These are phyloP conservation scores for Bufotes viridis DNA, from an alignment of 2,797 vertebrate genomes.

Conservation along the genomic window DNA sequence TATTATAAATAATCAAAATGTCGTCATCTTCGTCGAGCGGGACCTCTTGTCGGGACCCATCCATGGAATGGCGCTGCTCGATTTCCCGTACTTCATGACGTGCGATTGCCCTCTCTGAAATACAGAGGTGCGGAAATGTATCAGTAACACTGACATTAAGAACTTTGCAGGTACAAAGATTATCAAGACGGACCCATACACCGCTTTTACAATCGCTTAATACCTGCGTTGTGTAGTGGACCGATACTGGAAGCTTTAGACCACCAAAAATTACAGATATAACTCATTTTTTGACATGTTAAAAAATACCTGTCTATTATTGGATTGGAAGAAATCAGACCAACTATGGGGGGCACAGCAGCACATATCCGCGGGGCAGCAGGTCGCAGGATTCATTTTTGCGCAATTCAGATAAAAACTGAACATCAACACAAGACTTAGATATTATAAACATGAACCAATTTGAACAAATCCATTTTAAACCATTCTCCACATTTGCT, in stretches of 20 bases:
- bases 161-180: background rate
- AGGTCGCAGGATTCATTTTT: background rate
- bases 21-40: constrained; percentile 80
- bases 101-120: constrained; percentile 92
- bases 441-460: too few species aligned
- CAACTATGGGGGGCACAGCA: background rate
- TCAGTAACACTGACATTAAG: background rate
- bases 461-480: too few species aligned
- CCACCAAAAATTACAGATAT: background rate
- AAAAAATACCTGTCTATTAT: background rate
- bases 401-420: too few species aligned
- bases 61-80: constrained; percentile 90
- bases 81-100: constrained; percentile 96
- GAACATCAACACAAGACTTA: too few species aligned
- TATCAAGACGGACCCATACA: too few species aligned
- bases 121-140: background rate
- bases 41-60: constrained; percentile 80
- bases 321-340: background rate
- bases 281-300: background rate
- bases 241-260: background rate
- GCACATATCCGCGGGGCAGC: background rate
- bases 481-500: too few species aligned
- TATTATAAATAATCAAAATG: constrained; percentile 94
- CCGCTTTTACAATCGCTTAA: background rate
- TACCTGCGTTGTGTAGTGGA: background rate